Conservation (phyloP, 2,797 vertebrate species). For the Phoebastria nigripes region DNA sequence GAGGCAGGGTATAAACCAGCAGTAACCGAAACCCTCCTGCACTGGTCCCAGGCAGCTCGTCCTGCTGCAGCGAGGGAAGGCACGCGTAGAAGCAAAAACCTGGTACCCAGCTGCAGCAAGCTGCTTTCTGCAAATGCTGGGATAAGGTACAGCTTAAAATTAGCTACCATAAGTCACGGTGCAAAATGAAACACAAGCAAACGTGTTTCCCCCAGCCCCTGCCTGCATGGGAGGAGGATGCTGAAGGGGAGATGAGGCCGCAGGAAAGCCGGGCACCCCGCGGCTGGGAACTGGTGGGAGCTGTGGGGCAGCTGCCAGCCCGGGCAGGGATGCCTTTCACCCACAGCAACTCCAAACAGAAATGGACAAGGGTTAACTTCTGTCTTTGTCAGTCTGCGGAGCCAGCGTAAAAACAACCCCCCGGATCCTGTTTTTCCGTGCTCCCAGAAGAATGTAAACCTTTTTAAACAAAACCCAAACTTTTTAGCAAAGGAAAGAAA, state of each 20-base stretch:
- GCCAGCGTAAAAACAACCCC: neutral
- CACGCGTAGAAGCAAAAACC: neutral
- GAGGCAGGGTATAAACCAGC: neutral
- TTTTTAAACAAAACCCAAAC: conserved; percentile 5
- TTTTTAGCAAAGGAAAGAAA: neutral
- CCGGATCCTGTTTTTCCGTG: neutral
- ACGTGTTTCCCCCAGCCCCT: rapidly evolving
- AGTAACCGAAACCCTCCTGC: neutral
- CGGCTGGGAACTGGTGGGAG: rapidly evolving
- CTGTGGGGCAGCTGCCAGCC: neutral
- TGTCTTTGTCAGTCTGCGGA: neutral
- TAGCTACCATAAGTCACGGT: neutral
- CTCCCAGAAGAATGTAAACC: conserved; percentile 46
- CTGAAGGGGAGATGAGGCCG: neutral
- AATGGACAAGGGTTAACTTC: conserved; percentile 7
- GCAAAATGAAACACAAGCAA: neutral
- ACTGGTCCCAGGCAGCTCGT: neutral
- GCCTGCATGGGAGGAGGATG: neutral
- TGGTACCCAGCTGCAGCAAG: neutral
- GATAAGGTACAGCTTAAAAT: neutral
- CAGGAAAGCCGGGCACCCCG: neutral
- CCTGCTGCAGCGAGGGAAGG: neutral
- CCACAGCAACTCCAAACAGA: neutral
- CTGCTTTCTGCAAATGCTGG: neutral
- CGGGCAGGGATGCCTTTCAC: neutral